A percentile compares a stretch with the other conserved stretches of the same genome.
These are phyloP conservation scores for Phortica magna DNA, from an alignment of 2,888 invertebrate species.

Conservation along the genomic window DNA sequence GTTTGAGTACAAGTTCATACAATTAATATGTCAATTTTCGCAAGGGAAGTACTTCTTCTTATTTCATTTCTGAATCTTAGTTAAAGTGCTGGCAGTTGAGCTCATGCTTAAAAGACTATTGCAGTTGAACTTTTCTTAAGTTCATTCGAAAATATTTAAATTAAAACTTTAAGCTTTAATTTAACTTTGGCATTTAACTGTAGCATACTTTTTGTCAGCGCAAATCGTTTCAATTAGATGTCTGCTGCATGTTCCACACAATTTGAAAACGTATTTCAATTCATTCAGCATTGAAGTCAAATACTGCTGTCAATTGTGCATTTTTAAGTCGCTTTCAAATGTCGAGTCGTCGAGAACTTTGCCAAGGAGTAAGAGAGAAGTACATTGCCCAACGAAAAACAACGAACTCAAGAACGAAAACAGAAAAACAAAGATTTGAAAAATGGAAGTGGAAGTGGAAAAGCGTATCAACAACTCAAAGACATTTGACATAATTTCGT, in stretches of 20 bases:
- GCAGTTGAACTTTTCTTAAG: no score
- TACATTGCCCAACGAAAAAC: slow-evolving; percentile 34
- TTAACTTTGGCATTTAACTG: background rate
- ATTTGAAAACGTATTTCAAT: background rate
- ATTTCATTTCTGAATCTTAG: no score
- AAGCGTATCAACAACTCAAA: slow-evolving; percentile 41
- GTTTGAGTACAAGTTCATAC: no score
- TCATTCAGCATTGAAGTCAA: slow-evolving; percentile 2
- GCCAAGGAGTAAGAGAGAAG: slow-evolving; percentile 39
- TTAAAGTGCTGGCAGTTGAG: no score
- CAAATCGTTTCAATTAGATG: slow-evolving; percentile 28
- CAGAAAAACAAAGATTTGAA: slow-evolving; percentile 31
- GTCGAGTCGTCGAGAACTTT: slow-evolving; percentile 32
- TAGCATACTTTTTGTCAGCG: background rate
- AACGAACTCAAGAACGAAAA: slow-evolving; percentile 32
- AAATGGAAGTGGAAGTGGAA: slow-evolving; percentile 44
- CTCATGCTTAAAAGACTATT: no score
- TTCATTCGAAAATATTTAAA: no score
- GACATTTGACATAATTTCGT: slow-evolving; percentile 61
- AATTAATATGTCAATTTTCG: no score
- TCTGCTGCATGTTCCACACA: slow-evolving; percentile 9
- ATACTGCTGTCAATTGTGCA: slow-evolving; percentile 36
- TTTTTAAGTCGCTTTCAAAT: slow-evolving; percentile 46
- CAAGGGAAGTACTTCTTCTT: no score
- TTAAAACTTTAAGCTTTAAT: background rate